These are phyloP conservation scores for Pangasius djambal DNA, from an alignment of 2,797 vertebrate species.

Conservation along the genomic window DNA sequence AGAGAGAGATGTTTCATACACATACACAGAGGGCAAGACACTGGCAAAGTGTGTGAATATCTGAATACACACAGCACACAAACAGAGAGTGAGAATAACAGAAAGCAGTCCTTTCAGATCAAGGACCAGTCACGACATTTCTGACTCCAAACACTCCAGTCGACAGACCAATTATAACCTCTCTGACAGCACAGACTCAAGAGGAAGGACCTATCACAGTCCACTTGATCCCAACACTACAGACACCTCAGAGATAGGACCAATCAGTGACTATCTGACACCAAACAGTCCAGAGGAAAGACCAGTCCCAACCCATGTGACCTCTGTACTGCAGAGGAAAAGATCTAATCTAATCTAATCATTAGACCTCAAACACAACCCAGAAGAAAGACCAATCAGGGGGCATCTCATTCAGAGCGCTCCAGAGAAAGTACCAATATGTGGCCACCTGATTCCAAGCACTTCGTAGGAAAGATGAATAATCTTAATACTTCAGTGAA, in stretches of 20 bases:
- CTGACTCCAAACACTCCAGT: background rate
- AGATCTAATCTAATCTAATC: background rate
- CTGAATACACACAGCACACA: background rate
- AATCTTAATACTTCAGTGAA: background rate
- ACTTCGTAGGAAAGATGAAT: background rate
- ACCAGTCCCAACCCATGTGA: background rate
- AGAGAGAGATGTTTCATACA: background rate
- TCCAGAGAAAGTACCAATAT: background rate
- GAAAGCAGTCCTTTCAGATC: background rate
- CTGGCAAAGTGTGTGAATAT: background rate
- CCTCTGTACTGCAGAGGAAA: background rate
- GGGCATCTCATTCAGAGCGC: background rate
- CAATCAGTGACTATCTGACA: slow-evolving; percentile 22
- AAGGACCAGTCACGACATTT: background rate
- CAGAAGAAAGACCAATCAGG: background rate
- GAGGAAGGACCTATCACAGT: background rate
- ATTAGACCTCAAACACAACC: background rate
- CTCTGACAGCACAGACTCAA: background rate
- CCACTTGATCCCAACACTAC: background rate
- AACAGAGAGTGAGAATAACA: background rate
- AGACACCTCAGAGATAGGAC: background rate
- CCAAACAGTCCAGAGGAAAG: background rate
- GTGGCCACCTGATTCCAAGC: background rate
- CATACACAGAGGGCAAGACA: background rate
- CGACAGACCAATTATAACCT: slow-evolving; percentile 25